Base-by-base conservation (phyloP, 2,888 invertebrate genomes). In the Microdon myrmicae region DNA sequence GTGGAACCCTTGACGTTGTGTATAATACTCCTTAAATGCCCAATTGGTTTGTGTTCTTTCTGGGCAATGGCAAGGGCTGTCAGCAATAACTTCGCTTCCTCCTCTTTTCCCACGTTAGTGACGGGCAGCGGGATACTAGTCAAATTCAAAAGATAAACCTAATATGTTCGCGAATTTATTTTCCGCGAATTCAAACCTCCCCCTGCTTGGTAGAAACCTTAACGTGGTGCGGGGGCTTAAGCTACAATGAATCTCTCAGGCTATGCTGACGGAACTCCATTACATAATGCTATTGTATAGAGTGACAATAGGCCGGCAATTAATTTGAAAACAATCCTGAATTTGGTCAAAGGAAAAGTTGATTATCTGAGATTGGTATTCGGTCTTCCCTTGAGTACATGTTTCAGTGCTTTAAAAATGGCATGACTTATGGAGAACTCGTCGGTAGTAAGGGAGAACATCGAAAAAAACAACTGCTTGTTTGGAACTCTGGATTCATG, bases 201-300 rank as follows among this genome's bases (percentile, higher is more conserved):
- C n/a, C n/a, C n/a, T n/a, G n/a, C n/a, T n/a, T n/a, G n/a, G n/a
- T n/a, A n/a, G n/a, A n/a, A n/a, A n/a, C n/a, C n/a, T n/a, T n/a
- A n/a, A n/a, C n/a, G n/a, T n/a, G n/a, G n/a, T n/a, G n/a, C n/a
- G n/a, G n/a, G n/a, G n/a, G n/a, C n/a, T n/a, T n/a, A n/a, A n/a
- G 98, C 98, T 82, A 96, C 98, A 1, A 92, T 94, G 8, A 83
- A 98, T 59, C 85, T 94, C 2, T 99, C 98, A 98, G 93, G 97
- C 78, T 89, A 87, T 69, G 75, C 82, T 12, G 96, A 95, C 28
- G 97, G 97, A 48, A 84, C 89, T 75, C 95, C 96, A 13, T 83
- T 97, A 31, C 88, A 94, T 78, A 96, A 97, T 86, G 96, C 97
- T 48, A 92, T 98, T 32, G 49, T 56, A 22, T 56, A 83, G 94